Conservation (phyloP, 1,140 invertebrate genomes). For the Aphelinus atriplicis region DNA sequence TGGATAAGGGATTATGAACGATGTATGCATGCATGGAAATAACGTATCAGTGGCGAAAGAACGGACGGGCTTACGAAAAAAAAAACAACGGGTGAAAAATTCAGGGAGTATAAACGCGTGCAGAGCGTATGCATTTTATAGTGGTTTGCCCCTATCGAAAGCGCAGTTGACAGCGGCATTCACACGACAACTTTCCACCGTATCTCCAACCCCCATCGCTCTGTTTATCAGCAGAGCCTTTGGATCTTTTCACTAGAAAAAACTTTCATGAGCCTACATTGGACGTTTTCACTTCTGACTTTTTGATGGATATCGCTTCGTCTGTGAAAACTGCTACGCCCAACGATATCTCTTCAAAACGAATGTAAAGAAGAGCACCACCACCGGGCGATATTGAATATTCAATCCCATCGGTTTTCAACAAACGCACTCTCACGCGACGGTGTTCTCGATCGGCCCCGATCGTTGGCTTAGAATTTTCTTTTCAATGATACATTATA, state of each 20-base stretch:
- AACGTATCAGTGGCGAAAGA: background rate
- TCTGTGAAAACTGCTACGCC: no score
- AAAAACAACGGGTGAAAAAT: conserved; percentile 21
- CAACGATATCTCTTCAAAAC: no score
- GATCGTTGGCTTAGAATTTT: no score
- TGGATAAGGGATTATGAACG: background rate
- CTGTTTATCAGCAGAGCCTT: conserved; percentile 14
- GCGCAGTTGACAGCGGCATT: conserved; percentile 9
- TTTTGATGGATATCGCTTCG: no score
- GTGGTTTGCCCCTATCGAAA: conserved; percentile 2
- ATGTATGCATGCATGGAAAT: background rate
- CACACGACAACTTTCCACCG: conserved; percentile 6
- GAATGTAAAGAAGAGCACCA: no score
- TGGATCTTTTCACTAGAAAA: conserved; percentile 16
- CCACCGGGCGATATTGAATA: no score
- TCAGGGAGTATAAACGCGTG: background rate
- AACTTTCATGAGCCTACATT: no score
- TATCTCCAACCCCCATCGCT: conserved; percentile 17
- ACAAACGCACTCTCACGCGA: no score
- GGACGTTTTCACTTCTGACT: no score
- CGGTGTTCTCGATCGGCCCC: no score
- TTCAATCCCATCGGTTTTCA: no score
- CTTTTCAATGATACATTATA: no score
- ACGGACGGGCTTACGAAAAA: background rate
- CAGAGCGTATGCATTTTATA: conserved; percentile 19